Conservation (phyloP, 2,888 invertebrate species). For the Taphrorychus bicolor region DNA sequence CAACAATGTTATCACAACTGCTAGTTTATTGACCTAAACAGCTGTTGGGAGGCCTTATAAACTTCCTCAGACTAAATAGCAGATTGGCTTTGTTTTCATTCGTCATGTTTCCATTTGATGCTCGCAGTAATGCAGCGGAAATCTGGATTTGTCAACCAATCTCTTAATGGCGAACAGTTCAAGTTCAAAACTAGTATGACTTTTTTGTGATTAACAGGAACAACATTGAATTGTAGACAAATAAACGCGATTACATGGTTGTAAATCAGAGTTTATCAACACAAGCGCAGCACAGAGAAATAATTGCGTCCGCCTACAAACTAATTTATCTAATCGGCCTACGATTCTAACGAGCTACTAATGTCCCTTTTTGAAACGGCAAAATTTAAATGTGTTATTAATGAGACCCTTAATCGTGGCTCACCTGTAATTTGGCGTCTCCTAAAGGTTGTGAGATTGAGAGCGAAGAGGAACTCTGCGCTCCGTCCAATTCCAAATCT, state of each 20-base stretch:
- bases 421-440: constrained; percentile 57
- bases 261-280: neutral
- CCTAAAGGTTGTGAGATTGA: constrained; percentile 58
- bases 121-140: too few relatives aligned
- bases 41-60: neutral
- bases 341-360: neutral
- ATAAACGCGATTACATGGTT: neutral
- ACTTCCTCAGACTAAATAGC: neutral
- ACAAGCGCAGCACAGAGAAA: neutral
- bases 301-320: neutral
- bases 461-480: constrained; percentile 59
- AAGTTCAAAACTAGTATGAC: too few relatives aligned
- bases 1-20: neutral
- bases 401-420: neutral
- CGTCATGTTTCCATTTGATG: too few relatives aligned
- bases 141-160: neutral
- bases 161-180: neutral
- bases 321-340: neutral
- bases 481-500: constrained; percentile 62
- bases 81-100: neutral
- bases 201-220: neutral
- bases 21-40: constrained; percentile 4
- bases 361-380: neutral
- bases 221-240: neutral
- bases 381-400: neutral